Conservation (phyloP, 2,797 vertebrate genomes). For the Thripadectes ignobilis region DNA sequence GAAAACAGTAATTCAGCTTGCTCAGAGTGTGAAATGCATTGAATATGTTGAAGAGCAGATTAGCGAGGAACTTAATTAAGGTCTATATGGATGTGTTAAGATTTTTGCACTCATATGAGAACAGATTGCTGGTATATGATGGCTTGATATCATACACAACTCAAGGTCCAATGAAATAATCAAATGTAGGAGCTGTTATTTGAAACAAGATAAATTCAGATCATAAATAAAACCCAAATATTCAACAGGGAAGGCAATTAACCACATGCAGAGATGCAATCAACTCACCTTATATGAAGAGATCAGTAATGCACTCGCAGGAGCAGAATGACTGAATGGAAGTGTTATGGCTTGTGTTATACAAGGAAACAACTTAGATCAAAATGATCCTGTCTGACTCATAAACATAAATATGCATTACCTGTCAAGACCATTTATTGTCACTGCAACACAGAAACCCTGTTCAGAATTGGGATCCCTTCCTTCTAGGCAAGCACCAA, state of each 20-base stretch:
- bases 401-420: neutral
- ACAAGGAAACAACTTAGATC: neutral
- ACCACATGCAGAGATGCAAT: neutral
- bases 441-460: neutral
- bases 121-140: neutral
- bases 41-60: neutral
- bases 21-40: neutral
- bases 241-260: neutral
- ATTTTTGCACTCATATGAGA: neutral
- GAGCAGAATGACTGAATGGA: neutral
- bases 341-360: neutral
- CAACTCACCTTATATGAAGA: neutral
- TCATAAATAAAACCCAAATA: neutral
- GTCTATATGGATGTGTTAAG: neutral
- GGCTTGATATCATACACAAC: neutral
- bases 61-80: neutral
- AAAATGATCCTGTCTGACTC: neutral
- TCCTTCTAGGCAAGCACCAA: neutral
- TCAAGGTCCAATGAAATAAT: neutral
- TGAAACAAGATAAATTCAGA: neutral
- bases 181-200: neutral
- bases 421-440: neutral
- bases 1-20: conserved; percentile 18
- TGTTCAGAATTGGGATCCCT: neutral
- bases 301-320: neutral